A percentile compares a stretch with the other conserved stretches of the same genome.
These are phyloP conservation scores for Apocrypta bakeri DNA, from an alignment of 1,140 invertebrate genomes.

Conservation along the genomic window DNA sequence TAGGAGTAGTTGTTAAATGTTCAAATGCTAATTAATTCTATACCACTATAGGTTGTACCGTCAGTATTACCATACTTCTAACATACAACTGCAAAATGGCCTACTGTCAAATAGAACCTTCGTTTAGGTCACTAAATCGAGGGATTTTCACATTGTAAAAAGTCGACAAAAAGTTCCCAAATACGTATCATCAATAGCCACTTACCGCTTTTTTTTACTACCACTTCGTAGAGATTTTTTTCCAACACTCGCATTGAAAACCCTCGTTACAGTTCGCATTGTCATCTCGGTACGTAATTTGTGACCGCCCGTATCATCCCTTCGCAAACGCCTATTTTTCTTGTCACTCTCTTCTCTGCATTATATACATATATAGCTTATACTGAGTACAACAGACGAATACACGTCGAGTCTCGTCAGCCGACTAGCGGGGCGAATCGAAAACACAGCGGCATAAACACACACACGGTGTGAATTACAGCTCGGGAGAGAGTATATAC, in stretches of 20 bases:
- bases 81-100: too few species aligned
- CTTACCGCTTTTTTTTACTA: conserved; percentile 23
- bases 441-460: conserved; percentile 45
- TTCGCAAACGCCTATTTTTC: conserved; percentile 44
- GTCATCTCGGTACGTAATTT: conserved; percentile 48
- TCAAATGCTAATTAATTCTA: too few species aligned
- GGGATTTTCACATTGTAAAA: conserved; percentile 31
- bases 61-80: too few species aligned
- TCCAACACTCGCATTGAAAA: conserved; percentile 19
- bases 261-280: conserved; percentile 42
- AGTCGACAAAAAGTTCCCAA: background rate
- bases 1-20: too few species aligned
- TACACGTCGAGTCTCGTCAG: conserved; percentile 33
- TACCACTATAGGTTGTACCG: too few species aligned
- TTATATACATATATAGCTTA: conserved; percentile 51
- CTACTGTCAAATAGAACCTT: too few species aligned
- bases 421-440: conserved; percentile 44
- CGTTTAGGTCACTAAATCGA: conserved; percentile 34
- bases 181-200: conserved; percentile 40
- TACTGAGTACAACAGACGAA: background rate
- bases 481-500: background rate
- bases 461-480: conserved; percentile 42
- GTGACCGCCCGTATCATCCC: conserved; percentile 52
- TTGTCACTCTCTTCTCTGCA: conserved; percentile 38
- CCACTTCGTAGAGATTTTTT: background rate